Conservation (phyloP, 1,140 invertebrate genomes). For the Procambarus clarkii region DNA sequence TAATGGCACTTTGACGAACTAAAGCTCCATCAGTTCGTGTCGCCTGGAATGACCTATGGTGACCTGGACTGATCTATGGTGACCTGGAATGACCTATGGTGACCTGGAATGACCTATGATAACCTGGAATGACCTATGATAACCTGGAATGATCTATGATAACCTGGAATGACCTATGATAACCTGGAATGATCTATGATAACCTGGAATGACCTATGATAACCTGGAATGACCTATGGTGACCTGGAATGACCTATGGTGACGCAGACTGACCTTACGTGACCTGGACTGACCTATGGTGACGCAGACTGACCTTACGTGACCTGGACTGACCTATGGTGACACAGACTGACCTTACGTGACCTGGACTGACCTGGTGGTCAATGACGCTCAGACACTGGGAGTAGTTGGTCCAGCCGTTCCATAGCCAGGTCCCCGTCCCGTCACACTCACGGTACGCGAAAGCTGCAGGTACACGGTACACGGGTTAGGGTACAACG, state of each 20-base stretch:
- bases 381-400: slow-evolving; percentile 55
- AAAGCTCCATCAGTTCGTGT: too few relatives aligned
- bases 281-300: neutral
- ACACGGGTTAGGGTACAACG: neutral
- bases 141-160: neutral
- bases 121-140: neutral
- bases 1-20: neutral
- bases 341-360: neutral
- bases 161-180: neutral
- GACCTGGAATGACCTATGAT: neutral
- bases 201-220: neutral
- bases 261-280: neutral
- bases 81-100: neutral
- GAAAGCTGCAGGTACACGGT: slow-evolving; percentile 7
- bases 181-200: neutral
- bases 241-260: neutral
- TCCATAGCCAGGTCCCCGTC: slow-evolving; percentile 10
- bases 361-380: slow-evolving; percentile 28
- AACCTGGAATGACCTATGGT: neutral
- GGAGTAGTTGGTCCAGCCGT: slow-evolving; percentile 55
- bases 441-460: slow-evolving; percentile 58
- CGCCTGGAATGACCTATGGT: neutral
- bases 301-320: neutral
- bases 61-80: neutral
- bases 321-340: slow-evolving; percentile 6